phyloP scores from a whole-genome alignment of 92 coral and sea anemone genomes.

The Zoanthus solanderi region DNA sequence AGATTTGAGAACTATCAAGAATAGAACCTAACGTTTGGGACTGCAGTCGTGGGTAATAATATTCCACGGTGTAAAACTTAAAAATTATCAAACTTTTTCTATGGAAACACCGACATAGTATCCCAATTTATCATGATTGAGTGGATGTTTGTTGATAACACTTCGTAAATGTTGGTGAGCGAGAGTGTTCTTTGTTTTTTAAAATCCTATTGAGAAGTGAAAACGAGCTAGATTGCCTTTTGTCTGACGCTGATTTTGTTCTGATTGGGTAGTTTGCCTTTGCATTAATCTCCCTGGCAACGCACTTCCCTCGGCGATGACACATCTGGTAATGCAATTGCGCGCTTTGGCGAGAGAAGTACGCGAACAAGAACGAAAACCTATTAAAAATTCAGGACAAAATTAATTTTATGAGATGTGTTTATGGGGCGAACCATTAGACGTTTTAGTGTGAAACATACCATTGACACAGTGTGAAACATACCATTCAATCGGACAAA shows the following conservation, averaged over 20 bases:
- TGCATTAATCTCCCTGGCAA: constrained; percentile 21
- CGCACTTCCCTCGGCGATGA: constrained; percentile 13
- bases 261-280: constrained; percentile 29
- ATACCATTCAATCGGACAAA: too few species aligned
- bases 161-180: background rate
- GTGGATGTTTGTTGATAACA: background rate
- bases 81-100: too few species aligned
- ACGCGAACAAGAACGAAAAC: background rate
- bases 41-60: too few species aligned
- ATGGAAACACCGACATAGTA: too few species aligned
- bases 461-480: too few species aligned
- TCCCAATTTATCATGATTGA: background rate
- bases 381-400: constrained; percentile 8
- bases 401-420: constrained; percentile 6
- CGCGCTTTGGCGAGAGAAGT: constrained; percentile 9
- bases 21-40: background rate
- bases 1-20: background rate
- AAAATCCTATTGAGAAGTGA: constrained; percentile 3
- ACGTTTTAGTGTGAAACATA: too few species aligned
- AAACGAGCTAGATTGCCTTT: constrained; percentile 18
- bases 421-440: background rate
- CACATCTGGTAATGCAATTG: constrained; percentile 10
- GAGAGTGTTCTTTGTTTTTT: background rate
- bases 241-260: constrained; percentile 18
- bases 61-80: too few species aligned